Conservation (phyloP, 2,797 vertebrate species). For the Tadarida brasiliensis region DNA sequence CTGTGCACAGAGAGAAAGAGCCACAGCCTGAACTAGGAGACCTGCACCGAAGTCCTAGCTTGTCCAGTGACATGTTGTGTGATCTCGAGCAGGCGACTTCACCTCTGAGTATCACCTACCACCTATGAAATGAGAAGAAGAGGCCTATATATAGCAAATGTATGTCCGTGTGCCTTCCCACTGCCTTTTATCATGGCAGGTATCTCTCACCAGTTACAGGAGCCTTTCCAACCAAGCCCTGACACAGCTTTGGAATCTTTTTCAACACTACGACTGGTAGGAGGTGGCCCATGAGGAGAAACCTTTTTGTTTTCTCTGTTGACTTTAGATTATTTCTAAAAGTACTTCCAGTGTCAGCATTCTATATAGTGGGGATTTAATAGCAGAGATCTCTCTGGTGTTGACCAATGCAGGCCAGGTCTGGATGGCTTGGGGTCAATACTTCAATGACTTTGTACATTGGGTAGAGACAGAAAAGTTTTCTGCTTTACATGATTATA, state of each 20-base stretch:
- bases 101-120: not conserved
- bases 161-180: not conserved
- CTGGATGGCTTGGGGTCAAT: not conserved
- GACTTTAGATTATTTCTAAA: conserved; percentile 15
- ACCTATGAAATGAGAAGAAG: not conserved
- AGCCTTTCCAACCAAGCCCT: not conserved
- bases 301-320: not conserved
- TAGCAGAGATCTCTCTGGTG: not conserved
- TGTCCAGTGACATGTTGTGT: not conserved
- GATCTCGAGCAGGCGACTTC: not conserved
- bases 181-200: not conserved
- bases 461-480: not conserved
- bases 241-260: not conserved
- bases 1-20: not conserved
- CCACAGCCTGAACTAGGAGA: not conserved
- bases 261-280: not conserved
- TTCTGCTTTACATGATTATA: not conserved
- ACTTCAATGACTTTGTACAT: not conserved
- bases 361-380: not conserved
- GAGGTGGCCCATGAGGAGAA: not conserved
- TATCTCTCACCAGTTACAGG: not conserved
- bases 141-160: not conserved
- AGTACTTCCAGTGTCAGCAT: not conserved
- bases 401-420: not conserved
- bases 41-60: not conserved